Conservation (phyloP, 2,888 invertebrate species). For the Aspidiotus destructor region DNA sequence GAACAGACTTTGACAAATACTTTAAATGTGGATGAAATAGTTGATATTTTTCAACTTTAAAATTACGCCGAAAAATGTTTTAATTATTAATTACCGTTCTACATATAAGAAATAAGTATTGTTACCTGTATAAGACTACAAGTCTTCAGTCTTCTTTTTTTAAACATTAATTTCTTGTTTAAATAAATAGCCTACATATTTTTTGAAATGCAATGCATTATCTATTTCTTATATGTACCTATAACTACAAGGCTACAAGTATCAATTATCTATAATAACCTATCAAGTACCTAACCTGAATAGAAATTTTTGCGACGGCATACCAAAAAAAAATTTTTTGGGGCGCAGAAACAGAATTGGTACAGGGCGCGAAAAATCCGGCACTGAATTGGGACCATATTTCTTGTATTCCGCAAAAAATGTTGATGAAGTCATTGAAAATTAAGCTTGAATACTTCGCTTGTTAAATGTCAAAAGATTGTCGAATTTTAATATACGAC, state of each 20-base stretch:
- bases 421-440: conserved; percentile 2
- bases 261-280: no score
- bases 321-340: no score
- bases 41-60: background rate
- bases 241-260: no score
- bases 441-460: background rate
- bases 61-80: background rate
- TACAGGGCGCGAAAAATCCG: no score
- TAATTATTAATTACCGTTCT: background rate
- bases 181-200: no score
- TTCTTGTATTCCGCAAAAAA: background rate
- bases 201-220: no score
- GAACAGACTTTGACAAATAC: background rate
- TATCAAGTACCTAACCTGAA: no score
- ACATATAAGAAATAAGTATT: background rate
- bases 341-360: no score
- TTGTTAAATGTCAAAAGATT: background rate
- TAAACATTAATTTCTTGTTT: no score
- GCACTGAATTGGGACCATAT: conserved; percentile 5
- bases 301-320: no score
- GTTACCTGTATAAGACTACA: background rate
- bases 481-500: conserved; percentile 1
- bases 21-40: conserved; percentile 1
- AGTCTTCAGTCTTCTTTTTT: no score
- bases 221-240: no score